Evolutionary conservation across 2,888 invertebrate genomes (phyloP), one percentile per base, ranked within the genome.

Genomic region (Sinotaia quadrata): DNA sequence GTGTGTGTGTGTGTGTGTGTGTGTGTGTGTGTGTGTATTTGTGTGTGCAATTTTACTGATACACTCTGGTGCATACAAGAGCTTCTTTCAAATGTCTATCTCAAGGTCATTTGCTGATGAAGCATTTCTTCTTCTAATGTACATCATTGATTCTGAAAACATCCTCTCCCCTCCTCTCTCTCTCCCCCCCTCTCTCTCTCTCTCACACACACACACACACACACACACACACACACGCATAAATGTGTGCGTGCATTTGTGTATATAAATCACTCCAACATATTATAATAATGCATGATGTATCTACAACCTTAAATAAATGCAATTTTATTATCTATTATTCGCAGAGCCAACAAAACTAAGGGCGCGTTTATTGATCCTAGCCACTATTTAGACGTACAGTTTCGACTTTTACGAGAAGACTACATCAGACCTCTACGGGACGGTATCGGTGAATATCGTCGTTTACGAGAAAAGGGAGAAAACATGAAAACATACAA

Each of bases 331-430:
- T n/a, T n/a, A n/a, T n/a, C n/a, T n/a, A n/a, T n/a, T n/a, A n/a
- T n/a, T n/a, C 33, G 63, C 27, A 65, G 72, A 27, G 68, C 72
- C 29, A 72, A 72, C 54, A 72, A 69, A 44, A 68, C 61, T 36
- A 58, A 62, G 24, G 36, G 62, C 21, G 21, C 33, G 15, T 49
- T n/a, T 34, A 49, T 34, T 21, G 34, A 66, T 52, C 12, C 33
- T 5, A 24, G n/a, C 21, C 72, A 72, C 34, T 72, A 72, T 41
- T 49, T 68, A 33, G 72, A 72, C 54, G 68, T 72, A 37, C 72
- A 72, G 34, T 58, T 67, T 15, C 37, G 72, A 4, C 67, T 72
- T 12, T 49, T 72, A 36, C 58, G 67, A 51, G 72, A 72, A 33
- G 72, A 72, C 34, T 72, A 72, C 60, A 24, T 72, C 29, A n/a